These are phyloP conservation scores for Lamproptera curius DNA, from an alignment of 2,888 invertebrate genomes.

Conservation along the genomic window DNA sequence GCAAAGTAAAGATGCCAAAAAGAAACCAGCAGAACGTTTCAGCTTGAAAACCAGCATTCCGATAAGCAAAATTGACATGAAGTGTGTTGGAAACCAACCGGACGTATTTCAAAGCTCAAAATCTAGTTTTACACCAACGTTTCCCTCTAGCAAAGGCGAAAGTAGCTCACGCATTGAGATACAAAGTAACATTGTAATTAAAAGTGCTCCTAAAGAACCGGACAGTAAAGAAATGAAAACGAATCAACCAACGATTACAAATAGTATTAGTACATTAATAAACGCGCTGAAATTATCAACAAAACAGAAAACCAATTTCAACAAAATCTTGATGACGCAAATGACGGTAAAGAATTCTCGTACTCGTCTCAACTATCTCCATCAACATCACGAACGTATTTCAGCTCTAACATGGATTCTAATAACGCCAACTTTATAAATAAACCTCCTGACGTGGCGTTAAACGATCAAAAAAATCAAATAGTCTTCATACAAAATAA, in stretches of 20 bases:
- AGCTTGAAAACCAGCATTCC: conserved; percentile 72
- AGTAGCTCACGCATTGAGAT: conserved; percentile 52
- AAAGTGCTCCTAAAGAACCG: conserved; percentile 47
- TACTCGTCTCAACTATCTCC: conserved; percentile 7
- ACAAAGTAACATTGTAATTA: conserved; percentile 64
- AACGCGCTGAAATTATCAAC: conserved; percentile 60
- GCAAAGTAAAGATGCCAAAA: conserved; percentile 44
- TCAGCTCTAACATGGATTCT: conserved; percentile 50
- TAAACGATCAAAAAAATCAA: conserved; percentile 60
- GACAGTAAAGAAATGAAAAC: conserved; percentile 32
- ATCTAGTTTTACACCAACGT: conserved; percentile 39
- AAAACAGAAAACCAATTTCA: conserved; percentile 56
- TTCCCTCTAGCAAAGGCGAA: conserved; percentile 35
- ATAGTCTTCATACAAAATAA: conserved; percentile 63
- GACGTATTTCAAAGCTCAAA: conserved; percentile 41
- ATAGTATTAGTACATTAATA: conserved; percentile 51
- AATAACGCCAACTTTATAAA: conserved; percentile 44
- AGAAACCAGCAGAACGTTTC: conserved; percentile 57
- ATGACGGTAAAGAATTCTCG: conserved; percentile 26
- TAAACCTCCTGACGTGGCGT: conserved; percentile 48
- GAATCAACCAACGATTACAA: conserved; percentile 29
- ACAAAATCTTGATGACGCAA: conserved; percentile 37
- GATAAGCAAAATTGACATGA: conserved; percentile 69
- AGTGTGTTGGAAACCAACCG: conserved; percentile 51
- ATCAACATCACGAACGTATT: conserved; percentile 36